Evolutionary conservation across 1,140 invertebrate species (phyloP), one percentile per base, ranked within the genome.

Genomic region (Zaprionus taronus): DNA sequence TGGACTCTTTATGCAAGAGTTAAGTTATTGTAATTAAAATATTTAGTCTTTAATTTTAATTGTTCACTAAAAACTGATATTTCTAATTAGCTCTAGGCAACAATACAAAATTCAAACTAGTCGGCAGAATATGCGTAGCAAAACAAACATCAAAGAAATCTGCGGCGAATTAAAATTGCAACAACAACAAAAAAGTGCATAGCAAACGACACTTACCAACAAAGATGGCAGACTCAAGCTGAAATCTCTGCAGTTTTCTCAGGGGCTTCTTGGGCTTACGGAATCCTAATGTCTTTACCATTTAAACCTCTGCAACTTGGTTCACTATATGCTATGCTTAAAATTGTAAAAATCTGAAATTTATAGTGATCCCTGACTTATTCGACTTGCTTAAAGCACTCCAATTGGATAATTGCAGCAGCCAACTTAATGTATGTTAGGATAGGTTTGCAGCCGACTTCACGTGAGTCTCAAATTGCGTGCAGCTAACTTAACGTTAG

Each of bases 111-210:
- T 31, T 28, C 17, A 47, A 47, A 41, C 36, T 14, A 9, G 14
- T 11, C 55, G 22, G 63, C 38, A 26, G 74, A 67, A 77, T 9
- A 26, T 51, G 63, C 57, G 31, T 77, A 77, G 47, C 70, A 77
- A 47, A 77, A 72, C 70, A 77, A 77, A 77, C n/a, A 58, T 36
- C 5, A 71, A 58, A 6, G 61, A 58, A 31, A 58, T 1, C 15
- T 17, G 22, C 41, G 60, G 67, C 73, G 44, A 76, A 72, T 60
- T 65, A 5, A 14, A 65, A 65, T 28, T 55, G 14, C 7, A 5
- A 9, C 44, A 2, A 5, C 14, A 17, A 51, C 36, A 47, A 51
- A 41, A 70, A 71, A 24, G 17, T 17, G 31, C 17, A 60, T 34
- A 7, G 0, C 5, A 65, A 47, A 56, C 26, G 20, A 36, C 14